Evolutionary conservation across 2,888 invertebrate species (phyloP).

Genomic region (Idaea straminata): DNA sequence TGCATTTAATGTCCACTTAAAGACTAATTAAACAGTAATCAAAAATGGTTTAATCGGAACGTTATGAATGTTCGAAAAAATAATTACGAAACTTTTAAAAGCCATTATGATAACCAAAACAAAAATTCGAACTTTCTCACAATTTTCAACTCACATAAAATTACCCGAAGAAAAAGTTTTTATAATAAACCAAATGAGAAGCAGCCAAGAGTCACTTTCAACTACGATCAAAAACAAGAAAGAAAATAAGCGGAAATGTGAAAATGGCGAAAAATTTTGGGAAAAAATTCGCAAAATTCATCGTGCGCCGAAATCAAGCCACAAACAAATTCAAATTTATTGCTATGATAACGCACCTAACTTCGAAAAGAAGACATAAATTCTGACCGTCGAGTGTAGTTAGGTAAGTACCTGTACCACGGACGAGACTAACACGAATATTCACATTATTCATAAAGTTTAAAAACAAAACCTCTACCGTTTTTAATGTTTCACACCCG

Average conservation of each 20-base stretch:
- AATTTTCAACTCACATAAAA: slow-evolving; percentile 28
- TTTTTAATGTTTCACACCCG: too few relatives aligned
- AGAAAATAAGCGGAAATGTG: slow-evolving; percentile 35
- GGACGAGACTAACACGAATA: neutral
- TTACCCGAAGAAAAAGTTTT: slow-evolving; percentile 38
- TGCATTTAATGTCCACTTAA: neutral
- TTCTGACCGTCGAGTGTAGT: slow-evolving; percentile 45
- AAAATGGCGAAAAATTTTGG: slow-evolving; percentile 23
- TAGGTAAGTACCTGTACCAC: neutral
- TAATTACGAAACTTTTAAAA: neutral
- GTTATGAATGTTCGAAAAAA: neutral
- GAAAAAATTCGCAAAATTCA: slow-evolving; percentile 31
- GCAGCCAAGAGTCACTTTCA: slow-evolving; percentile 48
- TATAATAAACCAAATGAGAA: slow-evolving; percentile 34
- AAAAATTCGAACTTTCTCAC: neutral
- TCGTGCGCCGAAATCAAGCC: slow-evolving; percentile 42
- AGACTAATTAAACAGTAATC: neutral
- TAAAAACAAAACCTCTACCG: neutral
- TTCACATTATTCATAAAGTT: neutral
- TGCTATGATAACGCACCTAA: slow-evolving; percentile 58
- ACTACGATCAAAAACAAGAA: slow-evolving; percentile 50
- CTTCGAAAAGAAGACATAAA: slow-evolving; percentile 67
- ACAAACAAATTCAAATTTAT: slow-evolving; percentile 66
- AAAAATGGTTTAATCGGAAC: neutral
- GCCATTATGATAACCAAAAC: slow-evolving; percentile 5